A percentile compares a stretch with the other conserved stretches of the same genome.
These are phyloP conservation scores for Peromyscus aztecus DNA, from an alignment of 2,797 vertebrate species.

Conservation along the genomic window DNA sequence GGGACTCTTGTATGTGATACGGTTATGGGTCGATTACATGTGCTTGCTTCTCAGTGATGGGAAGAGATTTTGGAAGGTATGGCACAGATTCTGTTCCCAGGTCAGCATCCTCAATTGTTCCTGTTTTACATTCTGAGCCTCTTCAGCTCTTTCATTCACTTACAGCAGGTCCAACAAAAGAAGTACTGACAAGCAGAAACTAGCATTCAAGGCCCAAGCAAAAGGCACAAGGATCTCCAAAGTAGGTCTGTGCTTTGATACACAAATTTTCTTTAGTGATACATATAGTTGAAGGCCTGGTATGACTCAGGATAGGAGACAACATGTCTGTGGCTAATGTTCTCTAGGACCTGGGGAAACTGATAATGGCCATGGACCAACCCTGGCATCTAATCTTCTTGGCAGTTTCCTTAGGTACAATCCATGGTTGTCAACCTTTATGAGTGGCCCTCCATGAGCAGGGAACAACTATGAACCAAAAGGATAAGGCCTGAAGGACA, in stretches of 20 bases:
- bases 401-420: background rate
- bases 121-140: background rate
- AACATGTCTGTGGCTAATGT: background rate
- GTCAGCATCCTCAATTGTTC: background rate
- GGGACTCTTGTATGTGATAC: background rate
- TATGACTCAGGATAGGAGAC: background rate
- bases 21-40: background rate
- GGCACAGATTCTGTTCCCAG: background rate
- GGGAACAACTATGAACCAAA: background rate
- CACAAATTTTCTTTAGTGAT: background rate
- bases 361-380: background rate
- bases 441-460: background rate
- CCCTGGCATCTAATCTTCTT: background rate
- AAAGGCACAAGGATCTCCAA: background rate
- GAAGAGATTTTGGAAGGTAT: background rate
- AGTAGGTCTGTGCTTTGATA: background rate
- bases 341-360: background rate
- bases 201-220: background rate
- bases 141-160: slow-evolving; percentile 22
- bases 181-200: background rate
- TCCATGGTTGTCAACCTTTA: background rate
- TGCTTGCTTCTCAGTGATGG: background rate
- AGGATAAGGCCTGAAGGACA: background rate
- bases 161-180: background rate
- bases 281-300: background rate